Evolutionary conservation across 2,888 invertebrate genomes (phyloP).

Genomic region (Agonopterix heracliana): DNA sequence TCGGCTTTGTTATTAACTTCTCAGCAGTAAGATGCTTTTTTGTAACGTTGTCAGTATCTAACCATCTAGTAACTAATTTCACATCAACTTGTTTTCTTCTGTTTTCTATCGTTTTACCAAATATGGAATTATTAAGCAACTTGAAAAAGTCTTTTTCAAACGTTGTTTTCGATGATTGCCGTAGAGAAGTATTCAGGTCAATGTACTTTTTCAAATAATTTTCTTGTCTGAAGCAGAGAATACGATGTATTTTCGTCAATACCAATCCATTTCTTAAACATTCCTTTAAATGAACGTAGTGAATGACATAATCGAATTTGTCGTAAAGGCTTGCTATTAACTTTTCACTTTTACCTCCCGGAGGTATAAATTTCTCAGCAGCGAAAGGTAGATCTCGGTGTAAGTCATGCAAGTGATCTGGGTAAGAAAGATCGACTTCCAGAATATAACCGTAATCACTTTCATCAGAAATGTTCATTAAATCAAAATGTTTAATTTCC

Average conservation of each 20-base stretch:
- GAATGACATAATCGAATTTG: conserved; percentile 26
- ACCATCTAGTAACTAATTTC: not conserved
- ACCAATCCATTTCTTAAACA: conserved; percentile 22
- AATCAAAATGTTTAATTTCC: not conserved
- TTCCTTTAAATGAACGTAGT: conserved; percentile 26
- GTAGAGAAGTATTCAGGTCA: conserved; percentile 3
- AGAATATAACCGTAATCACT: not conserved
- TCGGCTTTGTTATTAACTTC: conserved; percentile 5
- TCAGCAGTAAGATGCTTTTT: conserved; percentile 5
- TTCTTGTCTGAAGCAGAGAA: conserved; percentile 18
- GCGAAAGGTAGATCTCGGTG: not conserved
- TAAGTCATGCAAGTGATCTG: not conserved
- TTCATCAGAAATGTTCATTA: not conserved
- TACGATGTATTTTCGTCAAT: conserved; percentile 23
- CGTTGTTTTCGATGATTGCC: not conserved
- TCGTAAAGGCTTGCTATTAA: conserved; percentile 17
- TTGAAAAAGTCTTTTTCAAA: not conserved
- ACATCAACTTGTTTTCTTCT: not conserved
- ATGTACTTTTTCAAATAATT: conserved; percentile 27
- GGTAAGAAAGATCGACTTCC: not conserved
- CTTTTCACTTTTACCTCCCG: conserved; percentile 6
- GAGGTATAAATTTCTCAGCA: conserved; percentile 3
- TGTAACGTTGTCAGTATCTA: conserved; percentile 1
- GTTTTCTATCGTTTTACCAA: too few relatives aligned
- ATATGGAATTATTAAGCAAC: not conserved